phyloP scores from a whole-genome alignment of 2,797 vertebrate genomes.

The Poeciliopsis gracilis region DNA sequence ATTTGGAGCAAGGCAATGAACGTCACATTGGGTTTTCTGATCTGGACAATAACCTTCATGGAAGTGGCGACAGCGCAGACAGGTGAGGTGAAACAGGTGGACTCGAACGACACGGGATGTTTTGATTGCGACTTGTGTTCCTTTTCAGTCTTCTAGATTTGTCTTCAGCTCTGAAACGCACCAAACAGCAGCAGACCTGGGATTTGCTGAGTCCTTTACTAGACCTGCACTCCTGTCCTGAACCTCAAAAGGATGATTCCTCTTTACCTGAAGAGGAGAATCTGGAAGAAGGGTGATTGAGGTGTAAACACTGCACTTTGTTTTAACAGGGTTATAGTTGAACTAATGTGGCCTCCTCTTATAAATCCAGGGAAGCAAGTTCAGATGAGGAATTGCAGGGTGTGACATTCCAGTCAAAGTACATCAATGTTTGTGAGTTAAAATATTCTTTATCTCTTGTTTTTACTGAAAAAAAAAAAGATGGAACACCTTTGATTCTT shows the following conservation, averaged over 20 bases:
- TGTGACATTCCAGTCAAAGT: conserved; percentile 70
- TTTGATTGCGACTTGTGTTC: background rate
- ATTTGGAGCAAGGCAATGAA: background rate
- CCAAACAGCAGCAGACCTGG: conserved; percentile 35
- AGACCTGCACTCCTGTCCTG: conserved; percentile 15
- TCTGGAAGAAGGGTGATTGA: conserved; percentile 52
- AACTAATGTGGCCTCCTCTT: conserved; percentile 4
- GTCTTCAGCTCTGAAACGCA: conserved; percentile 58
- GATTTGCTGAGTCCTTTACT: conserved; percentile 25
- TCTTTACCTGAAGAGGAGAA: conserved; percentile 2
- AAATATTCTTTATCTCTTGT: background rate
- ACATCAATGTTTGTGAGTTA: conserved; percentile 73
- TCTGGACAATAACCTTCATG: background rate
- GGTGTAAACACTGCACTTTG: background rate
- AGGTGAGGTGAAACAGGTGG: conserved; percentile 42
- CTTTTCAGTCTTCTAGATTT: conserved; percentile 56
- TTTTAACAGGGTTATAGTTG: background rate
- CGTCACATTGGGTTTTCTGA: background rate
- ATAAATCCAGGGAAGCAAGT: conserved; percentile 41
- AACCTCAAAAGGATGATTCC: conserved; percentile 3
- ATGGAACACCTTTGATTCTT: background rate
- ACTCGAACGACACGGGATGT: accelerated
- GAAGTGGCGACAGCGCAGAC: background rate
- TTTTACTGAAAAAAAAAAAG: background rate
- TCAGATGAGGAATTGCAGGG: conserved; percentile 36